Conservation (phyloP, 2,797 vertebrate species). For the Enteromius afrohamiltoni region DNA sequence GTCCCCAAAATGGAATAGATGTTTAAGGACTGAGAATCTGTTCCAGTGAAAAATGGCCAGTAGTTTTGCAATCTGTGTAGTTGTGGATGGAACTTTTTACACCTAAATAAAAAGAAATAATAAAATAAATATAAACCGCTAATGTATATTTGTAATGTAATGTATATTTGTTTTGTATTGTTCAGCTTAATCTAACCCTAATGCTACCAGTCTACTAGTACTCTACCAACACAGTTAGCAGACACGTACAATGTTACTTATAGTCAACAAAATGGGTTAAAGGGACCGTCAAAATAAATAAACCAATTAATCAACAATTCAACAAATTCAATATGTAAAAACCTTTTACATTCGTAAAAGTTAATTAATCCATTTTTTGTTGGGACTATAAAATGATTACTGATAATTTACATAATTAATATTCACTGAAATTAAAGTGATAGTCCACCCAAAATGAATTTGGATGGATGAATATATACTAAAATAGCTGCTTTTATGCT, state of each 20-base stretch:
- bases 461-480: background rate
- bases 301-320: background rate
- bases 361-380: background rate
- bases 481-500: background rate
- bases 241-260: no score
- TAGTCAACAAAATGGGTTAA: no score
- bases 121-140: background rate
- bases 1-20: constrained; percentile 37
- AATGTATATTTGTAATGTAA: background rate
- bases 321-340: background rate
- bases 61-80: background rate
- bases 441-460: background rate
- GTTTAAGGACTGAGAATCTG: constrained; percentile 23
- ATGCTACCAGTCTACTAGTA: no score
- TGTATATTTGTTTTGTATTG: background rate
- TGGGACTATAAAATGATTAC: background rate
- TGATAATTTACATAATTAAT: background rate
- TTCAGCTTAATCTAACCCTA: no score
- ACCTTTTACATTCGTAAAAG: background rate
- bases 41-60: background rate
- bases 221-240: no score
- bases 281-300: no score
- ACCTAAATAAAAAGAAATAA: background rate
- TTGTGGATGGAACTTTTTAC: background rate
- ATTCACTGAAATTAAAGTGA: background rate